Evolutionary conservation across 2,888 invertebrate species (phyloP), one percentile per base, ranked within the genome.

Genomic region (Eupithecia abbreviata): DNA sequence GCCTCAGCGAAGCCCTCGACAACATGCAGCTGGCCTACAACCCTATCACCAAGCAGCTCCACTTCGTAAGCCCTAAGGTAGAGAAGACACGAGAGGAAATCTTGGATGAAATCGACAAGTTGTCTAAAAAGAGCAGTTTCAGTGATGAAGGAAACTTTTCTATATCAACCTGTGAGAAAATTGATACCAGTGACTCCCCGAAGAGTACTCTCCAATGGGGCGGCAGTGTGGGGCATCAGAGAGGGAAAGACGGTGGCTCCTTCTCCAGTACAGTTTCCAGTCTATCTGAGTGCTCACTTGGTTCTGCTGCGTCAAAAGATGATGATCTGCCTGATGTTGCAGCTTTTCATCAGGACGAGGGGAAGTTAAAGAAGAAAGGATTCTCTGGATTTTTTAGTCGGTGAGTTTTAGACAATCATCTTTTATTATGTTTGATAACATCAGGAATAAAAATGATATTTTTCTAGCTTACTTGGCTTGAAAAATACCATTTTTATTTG

Each of bases 1-100:
- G 96, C 79, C 93, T 97, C 79, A 96, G 96, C 87, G 96, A 96
- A 90, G 97, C 97, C 73, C 91, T 97, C 84, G 96, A 97, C 87
- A 96, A 96, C 89, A 97, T 97, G 94, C 97, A 97, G 81, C 91
- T 97, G 80, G 97, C 97, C 4, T 97, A 97, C 90, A 97, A 97
- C 88, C 97, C 97, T 15, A 95, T 97, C 71, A 97, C 97, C 43
- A 97, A 97, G 88, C 96, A 97, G 84, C 90, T 97, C 80, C 97
- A 97, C 90, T 95, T 96, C 71, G 95, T 96, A 78, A 95, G 93
- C 81, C 93, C 94, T 2, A 93, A 92, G 85, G 87, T 90, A 4
- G 92, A 91, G 75, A 94, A 93, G 84, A 85, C 87, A 13, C 77
- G 85, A 7, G 90, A 90, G 67, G 91, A 93, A 58, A 87, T 85